Base-by-base conservation (phyloP, 2,888 invertebrate species). In the Scaptomyza tumidula region DNA sequence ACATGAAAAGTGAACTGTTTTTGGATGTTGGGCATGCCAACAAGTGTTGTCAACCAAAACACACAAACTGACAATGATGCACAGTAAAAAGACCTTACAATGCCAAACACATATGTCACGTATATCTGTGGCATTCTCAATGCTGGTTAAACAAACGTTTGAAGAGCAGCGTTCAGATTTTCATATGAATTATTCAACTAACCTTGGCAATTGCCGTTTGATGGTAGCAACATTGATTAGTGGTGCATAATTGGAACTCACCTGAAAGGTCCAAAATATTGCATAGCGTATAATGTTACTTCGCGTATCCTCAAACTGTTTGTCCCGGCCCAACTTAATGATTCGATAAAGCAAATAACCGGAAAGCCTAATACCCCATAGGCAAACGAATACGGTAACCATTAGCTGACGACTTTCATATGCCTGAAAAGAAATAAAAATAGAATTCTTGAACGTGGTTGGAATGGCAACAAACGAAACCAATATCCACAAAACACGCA, bases 211-310 rank as follows among this genome's bases (percentile, higher is more conserved):
- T 69, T 70, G 80, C 71, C 81, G 69, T 64, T 54, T 41, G 55
- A 44, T 66, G 75, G 66, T 61, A 75, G 66, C 31, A 63, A 71
- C 68, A 80, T 81, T 80, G 81, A 81, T 75, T 81, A 67, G 35
- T 43, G 14, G 7, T 41, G 39, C 37, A 27, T 37, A 44, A 37
- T 58, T 52, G 41, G 31, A 33, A 64, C 79, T 91, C 92, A 96
- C 96, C 94, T 96, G 96, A 92, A 98, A 98, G 0, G 97, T 97
- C 95, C 98, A 98, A 91, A 98, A 98, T 6, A 97, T 95, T n/a
- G 97, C 97, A 90, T 97, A 98, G 80, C 97, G 94, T 56, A 97
- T 94, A 16, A 96, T 95, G 90, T 97, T 98, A 80, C 97, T 96
- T 77, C 96, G 95, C 62, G 96, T 95, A 91, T 98, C 98, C 89